Evolutionary conservation across 2,888 invertebrate species (phyloP).

Genomic region (Melinaea marsaeus): DNA sequence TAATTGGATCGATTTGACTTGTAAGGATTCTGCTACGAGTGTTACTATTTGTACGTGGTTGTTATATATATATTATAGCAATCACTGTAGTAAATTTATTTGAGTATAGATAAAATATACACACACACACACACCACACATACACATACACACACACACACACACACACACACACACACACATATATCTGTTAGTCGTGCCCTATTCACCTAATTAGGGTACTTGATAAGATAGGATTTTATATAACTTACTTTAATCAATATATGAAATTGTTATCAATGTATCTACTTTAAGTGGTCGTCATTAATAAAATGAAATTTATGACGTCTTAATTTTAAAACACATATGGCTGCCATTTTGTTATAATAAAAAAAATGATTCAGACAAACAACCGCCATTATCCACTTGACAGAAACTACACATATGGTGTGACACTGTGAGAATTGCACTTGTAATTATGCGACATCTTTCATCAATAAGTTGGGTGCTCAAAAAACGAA

Average conservation of each 20-base stretch:
- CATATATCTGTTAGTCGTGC: constrained; percentile 10
- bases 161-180: no score
- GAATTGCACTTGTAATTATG: no score
- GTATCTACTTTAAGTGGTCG: not conserved
- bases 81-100: not conserved
- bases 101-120: not conserved
- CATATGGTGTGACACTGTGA: constrained; percentile 46
- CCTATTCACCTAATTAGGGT: constrained; percentile 34
- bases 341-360: constrained; percentile 36
- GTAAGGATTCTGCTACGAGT: constrained; percentile 22
- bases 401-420: constrained; percentile 51
- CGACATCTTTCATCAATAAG: no score
- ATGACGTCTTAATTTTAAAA: not conserved
- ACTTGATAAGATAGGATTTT: constrained; percentile 34
- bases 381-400: constrained; percentile 39
- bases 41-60: constrained; percentile 7
- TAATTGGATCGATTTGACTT: constrained; percentile 24
- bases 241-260: not conserved
- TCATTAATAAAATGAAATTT: not conserved
- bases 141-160: not conserved
- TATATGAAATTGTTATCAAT: not conserved
- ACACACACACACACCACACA: not conserved
- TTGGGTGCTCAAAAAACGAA: no score
- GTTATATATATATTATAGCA: not conserved
- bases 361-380: constrained; percentile 39